Percentiles rank a stretch among this genome's conserved stretches.
Evolutionary conservation across 2,113 vertebrate species (phyloP).

Genomic region (Pheucticus melanocephalus): DNA sequence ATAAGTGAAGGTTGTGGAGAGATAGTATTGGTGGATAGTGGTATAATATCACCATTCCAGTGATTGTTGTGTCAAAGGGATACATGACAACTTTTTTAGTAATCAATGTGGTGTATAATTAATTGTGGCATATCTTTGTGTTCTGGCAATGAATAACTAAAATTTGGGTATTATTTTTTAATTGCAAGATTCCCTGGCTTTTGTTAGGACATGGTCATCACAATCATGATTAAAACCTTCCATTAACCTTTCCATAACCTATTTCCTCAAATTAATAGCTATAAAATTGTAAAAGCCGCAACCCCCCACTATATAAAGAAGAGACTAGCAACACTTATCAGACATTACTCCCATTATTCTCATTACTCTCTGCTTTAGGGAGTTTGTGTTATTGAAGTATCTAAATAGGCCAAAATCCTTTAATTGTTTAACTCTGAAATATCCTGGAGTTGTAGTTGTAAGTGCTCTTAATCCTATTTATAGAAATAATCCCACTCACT

Average conservation of each 20-base stretch:
- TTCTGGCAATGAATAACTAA: conserved; percentile 50
- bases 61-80: not conserved
- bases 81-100: conserved; percentile 6
- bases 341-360: not conserved
- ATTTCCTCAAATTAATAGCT: conserved; percentile 46
- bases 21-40: not conserved
- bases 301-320: not conserved
- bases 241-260: conserved; percentile 65
- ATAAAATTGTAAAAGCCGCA: conserved; percentile 34
- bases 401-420: not conserved
- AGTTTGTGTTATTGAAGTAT: not conserved
- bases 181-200: conserved; percentile 22
- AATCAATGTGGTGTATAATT: conserved; percentile 48
- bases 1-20: not conserved
- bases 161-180: conserved; percentile 35
- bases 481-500: not conserved
- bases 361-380: not conserved
- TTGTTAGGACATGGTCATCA: conserved; percentile 39
- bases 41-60: not conserved
- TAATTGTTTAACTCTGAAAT: not conserved
- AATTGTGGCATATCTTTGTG: conserved; percentile 28
- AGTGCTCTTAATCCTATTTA: not conserved
- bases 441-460: not conserved
- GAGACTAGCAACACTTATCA: not conserved
- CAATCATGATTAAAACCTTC: conserved; percentile 60